phyloP scores from a whole-genome alignment of 2,113 vertebrate species.

The Ammodytes marinus region DNA sequence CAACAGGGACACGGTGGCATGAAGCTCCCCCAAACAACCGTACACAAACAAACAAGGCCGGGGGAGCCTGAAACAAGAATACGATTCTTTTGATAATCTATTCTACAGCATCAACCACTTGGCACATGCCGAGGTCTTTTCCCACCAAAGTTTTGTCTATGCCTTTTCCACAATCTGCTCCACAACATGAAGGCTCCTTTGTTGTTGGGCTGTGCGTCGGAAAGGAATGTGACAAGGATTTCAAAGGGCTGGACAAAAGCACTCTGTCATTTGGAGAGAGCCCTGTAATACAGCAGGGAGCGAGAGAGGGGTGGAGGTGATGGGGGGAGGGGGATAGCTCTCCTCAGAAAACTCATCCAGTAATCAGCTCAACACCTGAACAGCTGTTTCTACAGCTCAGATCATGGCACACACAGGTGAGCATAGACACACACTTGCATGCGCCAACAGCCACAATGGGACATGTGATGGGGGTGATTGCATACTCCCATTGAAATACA shows the following conservation, averaged over 20 bases:
- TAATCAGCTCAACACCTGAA: constrained; percentile 81
- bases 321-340: constrained; percentile 2
- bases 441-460: neutral
- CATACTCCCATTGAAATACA: neutral
- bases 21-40: constrained; percentile 45
- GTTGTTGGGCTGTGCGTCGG: constrained; percentile 84
- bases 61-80: constrained; percentile 53
- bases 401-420: constrained; percentile 25
- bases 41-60: constrained; percentile 79
- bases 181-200: constrained; percentile 83
- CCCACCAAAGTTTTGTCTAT: constrained; percentile 78
- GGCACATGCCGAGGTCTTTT: constrained; percentile 69
- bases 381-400: constrained; percentile 77
- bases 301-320: constrained; percentile 18
- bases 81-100: constrained; percentile 63
- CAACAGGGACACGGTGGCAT: constrained; percentile 56
- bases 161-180: constrained; percentile 75
- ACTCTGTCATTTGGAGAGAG: constrained; percentile 86
- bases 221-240: constrained; percentile 87
- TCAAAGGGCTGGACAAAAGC: constrained; percentile 86
- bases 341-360: constrained; percentile 65
- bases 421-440: constrained; percentile 34
- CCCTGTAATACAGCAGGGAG: constrained; percentile 82
- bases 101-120: constrained; percentile 67
- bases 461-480: neutral